Evolutionary conservation across 2,113 vertebrate genomes (phyloP), one percentile per base, ranked within the genome.

Genomic region (Chinchilla lanigera): DNA sequence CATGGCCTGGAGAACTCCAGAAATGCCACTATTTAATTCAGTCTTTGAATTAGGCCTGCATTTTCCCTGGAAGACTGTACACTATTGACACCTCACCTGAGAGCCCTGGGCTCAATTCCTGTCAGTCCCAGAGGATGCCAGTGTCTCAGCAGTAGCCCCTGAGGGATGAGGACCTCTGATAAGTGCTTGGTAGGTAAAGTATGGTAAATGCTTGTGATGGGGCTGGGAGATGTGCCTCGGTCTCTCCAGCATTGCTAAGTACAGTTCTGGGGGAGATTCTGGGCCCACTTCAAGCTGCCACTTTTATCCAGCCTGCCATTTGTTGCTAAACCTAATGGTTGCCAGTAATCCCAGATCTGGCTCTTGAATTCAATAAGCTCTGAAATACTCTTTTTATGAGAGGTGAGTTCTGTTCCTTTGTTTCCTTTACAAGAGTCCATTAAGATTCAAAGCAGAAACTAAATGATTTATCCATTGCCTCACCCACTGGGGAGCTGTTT

Each of bases 381-480:
- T 35, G 44, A 93, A 94, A 82, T 47, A 20, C 9, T 35, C 1
- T 82, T 93, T 93, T 90, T 77, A 71, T 85, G 77, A 96, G n/a
- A 61, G 12, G 35, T 14, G 1, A 88, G 28, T 80, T 84, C 56
- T 47, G 10, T 88, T 7, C 67, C 80, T 92, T 19, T 54, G 47
- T 67, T 78, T 80, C 4, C 26, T 38, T 92, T 60, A 82, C 24
- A 92, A 91, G 86, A 91, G 28, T 94, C 80, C 28, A 71, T 78
- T 65, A n/a, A 96, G 69, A 86, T 93, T 90, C 56, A 97, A 93
- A 95, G n/a, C 52, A 95, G 41, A 92, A 94, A 56, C 4, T 30
- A 61, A 22, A 33, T 84, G 89, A 94, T 63, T 78, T 35, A 83
- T 50, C 13, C 71, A 24, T 41, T 92, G 67, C 65, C n/a, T 95